These are phyloP conservation scores for Arvicanthis niloticus DNA, from an alignment of 2,113 vertebrate genomes.

Conservation along the genomic window DNA sequence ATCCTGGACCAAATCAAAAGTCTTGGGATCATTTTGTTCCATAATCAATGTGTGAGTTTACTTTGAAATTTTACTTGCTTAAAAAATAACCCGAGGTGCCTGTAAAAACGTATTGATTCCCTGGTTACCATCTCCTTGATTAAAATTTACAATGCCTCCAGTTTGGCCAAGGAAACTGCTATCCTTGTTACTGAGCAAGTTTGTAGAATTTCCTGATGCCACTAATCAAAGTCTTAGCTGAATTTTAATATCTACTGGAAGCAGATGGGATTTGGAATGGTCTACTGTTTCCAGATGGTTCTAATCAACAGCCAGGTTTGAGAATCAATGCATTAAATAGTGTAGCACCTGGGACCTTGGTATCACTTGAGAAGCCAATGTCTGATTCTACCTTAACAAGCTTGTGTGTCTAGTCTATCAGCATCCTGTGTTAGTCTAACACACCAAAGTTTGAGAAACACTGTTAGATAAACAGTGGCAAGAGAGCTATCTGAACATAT, in stretches of 20 bases:
- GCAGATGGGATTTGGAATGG: not conserved
- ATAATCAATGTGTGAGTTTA: not conserved
- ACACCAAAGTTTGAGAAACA: not conserved
- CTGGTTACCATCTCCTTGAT: not conserved
- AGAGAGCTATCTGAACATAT: not conserved
- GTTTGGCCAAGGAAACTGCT: not conserved
- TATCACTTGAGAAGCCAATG: not conserved
- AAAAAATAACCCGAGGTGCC: not conserved
- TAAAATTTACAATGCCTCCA: not conserved
- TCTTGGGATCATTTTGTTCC: not conserved
- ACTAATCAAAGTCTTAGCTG: not conserved
- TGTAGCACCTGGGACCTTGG: not conserved
- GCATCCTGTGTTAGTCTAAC: not conserved
- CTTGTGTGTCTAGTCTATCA: not conserved
- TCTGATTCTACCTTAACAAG: not conserved
- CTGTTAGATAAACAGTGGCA: fast-evolving
- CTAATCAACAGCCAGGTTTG: not conserved
- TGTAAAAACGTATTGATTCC: not conserved
- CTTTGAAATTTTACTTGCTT: conserved; percentile 34
- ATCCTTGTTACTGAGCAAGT: not conserved
- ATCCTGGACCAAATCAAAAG: not conserved
- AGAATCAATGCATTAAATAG: not conserved
- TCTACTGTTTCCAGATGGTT: not conserved
- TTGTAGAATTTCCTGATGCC: not conserved
- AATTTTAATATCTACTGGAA: too few relatives aligned